Evolutionary conservation across 2,888 invertebrate genomes (phyloP).

Genomic region (Spisula solida): DNA sequence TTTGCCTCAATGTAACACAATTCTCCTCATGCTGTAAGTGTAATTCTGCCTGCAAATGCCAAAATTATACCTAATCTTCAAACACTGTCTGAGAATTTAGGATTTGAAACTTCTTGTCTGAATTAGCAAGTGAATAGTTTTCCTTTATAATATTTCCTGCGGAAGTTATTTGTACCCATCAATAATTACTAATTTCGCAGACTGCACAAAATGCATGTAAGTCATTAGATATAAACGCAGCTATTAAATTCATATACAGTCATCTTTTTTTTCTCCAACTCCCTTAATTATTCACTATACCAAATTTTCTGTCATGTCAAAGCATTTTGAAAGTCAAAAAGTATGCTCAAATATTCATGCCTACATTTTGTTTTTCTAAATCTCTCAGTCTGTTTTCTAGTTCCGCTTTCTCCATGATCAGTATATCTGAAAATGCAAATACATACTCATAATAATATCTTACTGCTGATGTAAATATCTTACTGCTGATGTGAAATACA

Average conservation of each 20-base stretch:
- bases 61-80: background rate
- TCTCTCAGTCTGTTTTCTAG: slow-evolving; percentile 72
- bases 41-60: slow-evolving; percentile 55
- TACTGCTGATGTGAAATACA: background rate
- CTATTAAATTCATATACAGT: too few relatives aligned
- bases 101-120: too few relatives aligned
- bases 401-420: slow-evolving; percentile 83
- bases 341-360: background rate
- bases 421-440: slow-evolving; percentile 77
- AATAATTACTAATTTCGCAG: too few relatives aligned
- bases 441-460: background rate
- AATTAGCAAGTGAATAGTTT: too few relatives aligned
- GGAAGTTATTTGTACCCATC: too few relatives aligned
- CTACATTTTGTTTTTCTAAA: slow-evolving; percentile 74
- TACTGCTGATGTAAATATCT: background rate
- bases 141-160: too few relatives aligned
- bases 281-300: too few relatives aligned
- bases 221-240: too few relatives aligned
- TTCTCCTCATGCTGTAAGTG: slow-evolving; percentile 56
- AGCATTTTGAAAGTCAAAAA: too few relatives aligned
- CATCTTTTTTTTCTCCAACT: too few relatives aligned
- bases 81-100: background rate
- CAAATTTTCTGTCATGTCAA: too few relatives aligned
- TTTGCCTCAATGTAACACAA: slow-evolving; percentile 50
- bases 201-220: too few relatives aligned